phyloP scores from a whole-genome alignment of 2,113 vertebrate genomes.

The Gavialis gangeticus region DNA sequence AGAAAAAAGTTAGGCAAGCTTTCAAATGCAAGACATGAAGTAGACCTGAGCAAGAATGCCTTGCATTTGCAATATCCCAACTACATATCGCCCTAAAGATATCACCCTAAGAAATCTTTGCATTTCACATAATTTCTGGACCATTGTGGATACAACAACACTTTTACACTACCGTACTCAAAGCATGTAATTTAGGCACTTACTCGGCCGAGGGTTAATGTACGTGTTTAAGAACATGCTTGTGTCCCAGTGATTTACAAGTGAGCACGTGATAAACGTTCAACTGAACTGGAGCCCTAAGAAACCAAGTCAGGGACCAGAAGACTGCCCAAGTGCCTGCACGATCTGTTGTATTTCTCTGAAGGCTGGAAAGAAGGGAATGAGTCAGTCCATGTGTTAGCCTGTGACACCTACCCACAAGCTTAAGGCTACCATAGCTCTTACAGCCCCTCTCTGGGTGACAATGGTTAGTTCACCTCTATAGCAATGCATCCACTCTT shows the following conservation, averaged over 20 bases:
- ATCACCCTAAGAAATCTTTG: too few species aligned
- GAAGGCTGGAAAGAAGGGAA: background rate
- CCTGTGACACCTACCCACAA: too few species aligned
- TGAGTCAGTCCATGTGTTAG: background rate
- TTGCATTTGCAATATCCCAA: background rate
- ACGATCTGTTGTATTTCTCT: background rate
- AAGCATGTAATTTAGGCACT: background rate
- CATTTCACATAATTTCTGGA: too few species aligned
- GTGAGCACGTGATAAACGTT: background rate
- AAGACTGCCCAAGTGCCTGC: background rate
- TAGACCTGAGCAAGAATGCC: background rate
- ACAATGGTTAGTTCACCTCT: background rate
- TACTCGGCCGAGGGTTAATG: background rate
- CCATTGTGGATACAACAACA: too few species aligned
- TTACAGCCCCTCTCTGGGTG: rapidly evolving
- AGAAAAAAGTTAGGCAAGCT: too few species aligned
- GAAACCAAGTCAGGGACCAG: background rate
- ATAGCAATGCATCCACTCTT: background rate
- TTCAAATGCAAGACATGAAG: too few species aligned
- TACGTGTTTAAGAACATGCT: too few species aligned
- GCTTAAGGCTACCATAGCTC: background rate
- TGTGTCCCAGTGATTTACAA: too few species aligned
- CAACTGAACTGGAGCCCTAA: background rate
- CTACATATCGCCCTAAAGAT: too few species aligned
- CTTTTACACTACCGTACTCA: background rate